phyloP scores from a whole-genome alignment of 1,140 invertebrate genomes.

The Latrodectus geometricus region DNA sequence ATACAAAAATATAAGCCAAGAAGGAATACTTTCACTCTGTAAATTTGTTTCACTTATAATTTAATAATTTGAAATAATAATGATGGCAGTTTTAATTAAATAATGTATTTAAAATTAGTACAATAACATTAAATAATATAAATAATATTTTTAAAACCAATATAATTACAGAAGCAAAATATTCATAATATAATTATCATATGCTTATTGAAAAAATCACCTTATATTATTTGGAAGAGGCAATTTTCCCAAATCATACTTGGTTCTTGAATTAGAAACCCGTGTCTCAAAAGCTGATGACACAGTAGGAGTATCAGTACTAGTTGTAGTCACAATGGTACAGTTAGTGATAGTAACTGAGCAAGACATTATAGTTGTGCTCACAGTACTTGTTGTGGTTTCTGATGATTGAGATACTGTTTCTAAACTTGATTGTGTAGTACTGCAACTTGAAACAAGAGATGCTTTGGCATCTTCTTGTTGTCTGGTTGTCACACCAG shows the following conservation, averaged over 20 bases:
- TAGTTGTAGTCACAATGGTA: constrained; percentile 1
- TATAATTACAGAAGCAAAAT: too few relatives aligned
- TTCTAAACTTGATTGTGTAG: constrained; percentile 26
- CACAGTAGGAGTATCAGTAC: not conserved
- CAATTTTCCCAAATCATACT: constrained; percentile 20
- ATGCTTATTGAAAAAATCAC: not conserved
- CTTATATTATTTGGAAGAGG: constrained; percentile 43
- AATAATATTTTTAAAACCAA: too few relatives aligned
- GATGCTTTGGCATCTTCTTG: constrained; percentile 58
- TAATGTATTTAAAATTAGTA: too few relatives aligned
- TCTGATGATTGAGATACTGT: constrained; percentile 59
- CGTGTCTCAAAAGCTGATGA: not conserved
- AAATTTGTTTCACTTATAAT: too few relatives aligned
- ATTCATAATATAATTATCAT: too few relatives aligned
- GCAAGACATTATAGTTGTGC: not conserved
- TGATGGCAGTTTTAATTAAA: too few relatives aligned
- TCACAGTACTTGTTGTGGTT: constrained; percentile 64
- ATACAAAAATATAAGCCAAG: too few relatives aligned
- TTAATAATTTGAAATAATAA: too few relatives aligned
- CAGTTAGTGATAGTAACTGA: not conserved
- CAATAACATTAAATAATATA: too few relatives aligned
- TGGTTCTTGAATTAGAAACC: not conserved
- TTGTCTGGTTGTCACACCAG: constrained; percentile 58
- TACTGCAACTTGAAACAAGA: constrained; percentile 42
- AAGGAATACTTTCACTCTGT: too few relatives aligned